A percentile compares a stretch with the other conserved stretches of the same genome.
Evolutionary conservation across 2,888 invertebrate species (phyloP).

Genomic region (Ecdyonurus torrentis): DNA sequence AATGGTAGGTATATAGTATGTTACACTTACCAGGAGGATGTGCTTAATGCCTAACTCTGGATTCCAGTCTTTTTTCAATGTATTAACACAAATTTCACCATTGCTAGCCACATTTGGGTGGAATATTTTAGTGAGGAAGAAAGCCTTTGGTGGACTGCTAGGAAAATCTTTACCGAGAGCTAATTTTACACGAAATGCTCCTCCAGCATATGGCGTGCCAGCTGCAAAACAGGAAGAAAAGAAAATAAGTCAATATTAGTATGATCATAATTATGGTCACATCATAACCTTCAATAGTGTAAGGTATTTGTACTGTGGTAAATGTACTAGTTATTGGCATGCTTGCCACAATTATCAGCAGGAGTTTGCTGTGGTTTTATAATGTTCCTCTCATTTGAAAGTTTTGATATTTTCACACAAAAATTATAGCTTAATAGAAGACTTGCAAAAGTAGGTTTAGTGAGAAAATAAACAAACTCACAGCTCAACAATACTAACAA

Average conservation of each 20-base stretch:
- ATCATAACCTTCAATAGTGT: too few species aligned
- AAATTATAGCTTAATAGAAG: too few species aligned
- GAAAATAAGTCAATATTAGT: not conserved
- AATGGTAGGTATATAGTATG: too few species aligned
- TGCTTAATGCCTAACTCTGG: conserved; percentile 90
- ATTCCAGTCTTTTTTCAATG: conserved; percentile 92
- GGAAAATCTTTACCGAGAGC: conserved; percentile 87
- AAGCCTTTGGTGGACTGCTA: conserved; percentile 77
- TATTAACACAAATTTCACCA: conserved; percentile 95
- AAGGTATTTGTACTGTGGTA: too few species aligned
- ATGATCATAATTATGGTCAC: conserved; percentile 1
- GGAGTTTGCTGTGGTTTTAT: conserved; percentile 1
- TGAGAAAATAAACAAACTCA: too few species aligned
- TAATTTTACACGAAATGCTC: conserved; percentile 76
- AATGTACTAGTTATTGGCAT: too few species aligned
- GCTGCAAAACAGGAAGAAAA: conserved; percentile 30
- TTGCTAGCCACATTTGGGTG: conserved; percentile 89
- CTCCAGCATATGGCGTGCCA: conserved; percentile 82
- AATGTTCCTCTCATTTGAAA: too few species aligned
- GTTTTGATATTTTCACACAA: too few species aligned
- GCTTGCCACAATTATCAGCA: too few species aligned
- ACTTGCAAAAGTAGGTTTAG: too few species aligned
- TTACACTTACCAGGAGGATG: conserved; percentile 66
- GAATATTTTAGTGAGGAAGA: conserved; percentile 89
- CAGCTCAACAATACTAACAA: too few species aligned